Evolutionary conservation across 2,797 vertebrate species (phyloP), one percentile per base, ranked within the genome.

Genomic region (Sebastes nivosus): DNA sequence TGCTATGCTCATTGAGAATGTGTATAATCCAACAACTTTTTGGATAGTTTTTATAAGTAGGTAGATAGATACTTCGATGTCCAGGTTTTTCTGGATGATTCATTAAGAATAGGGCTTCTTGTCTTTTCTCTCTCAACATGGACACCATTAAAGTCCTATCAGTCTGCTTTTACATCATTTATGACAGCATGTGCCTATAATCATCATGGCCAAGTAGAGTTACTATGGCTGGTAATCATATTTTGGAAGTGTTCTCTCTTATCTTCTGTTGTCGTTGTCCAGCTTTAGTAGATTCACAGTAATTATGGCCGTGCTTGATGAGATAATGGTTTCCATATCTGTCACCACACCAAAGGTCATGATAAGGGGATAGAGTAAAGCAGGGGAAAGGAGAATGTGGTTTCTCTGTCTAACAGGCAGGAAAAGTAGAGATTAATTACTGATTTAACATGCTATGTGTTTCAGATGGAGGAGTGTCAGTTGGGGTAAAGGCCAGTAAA

Each of bases 381-480:
- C 9, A 58, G 24, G 66, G n/a, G 14, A 20, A 71, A 32, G 5
- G 50, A 65, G 24, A 59, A n/a, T 20, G 14, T 24, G 3, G 7
- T 36, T 10, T 25, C 14, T 58, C 10, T 57, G 14, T 32, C 16
- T n/a, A 6, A 60, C 6, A 25, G 4, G 2, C 2, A 54, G 7
- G 3, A 24, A 34, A 50, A 8, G 9, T 54, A 24, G 6, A 16
- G 30, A 27, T 24, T 14, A 52, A 55, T 36, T 58, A 54, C 3
- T 68, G 2, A 34, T 46, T 36, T 12, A 13, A 20, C 6, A 32
- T 38, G 4, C 3, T 8, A n/a, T 18, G 20, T 71, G 6, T 77
- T 80, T 57, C 80, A 87, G 85, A 34, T 70, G 82, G 82, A 69
- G 71, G 76, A 30, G 10, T 88, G 8, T 78, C 82, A 12, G 20